Base-by-base conservation (phyloP, 2,113 vertebrate genomes). In the Phodopus roborovskii region DNA sequence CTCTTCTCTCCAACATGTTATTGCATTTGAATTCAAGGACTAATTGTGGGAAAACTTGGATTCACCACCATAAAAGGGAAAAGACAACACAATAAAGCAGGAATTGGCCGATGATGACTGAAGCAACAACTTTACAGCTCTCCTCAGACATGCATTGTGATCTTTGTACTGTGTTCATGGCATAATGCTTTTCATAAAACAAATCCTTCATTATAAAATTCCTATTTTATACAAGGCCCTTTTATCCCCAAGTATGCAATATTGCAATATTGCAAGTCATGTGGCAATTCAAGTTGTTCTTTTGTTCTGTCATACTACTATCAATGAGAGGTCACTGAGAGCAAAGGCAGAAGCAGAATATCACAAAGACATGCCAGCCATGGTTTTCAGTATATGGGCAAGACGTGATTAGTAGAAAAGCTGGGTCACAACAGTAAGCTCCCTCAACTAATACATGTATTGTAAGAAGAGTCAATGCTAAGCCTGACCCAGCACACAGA, bases 1-100 rank as follows among this genome's bases (percentile, higher is more conserved):
- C 7, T 87, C 3, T 97, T 97, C 17, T 93, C 58, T 62, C 88
- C 24, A 91, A 98, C 98, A 98, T 98, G 96, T 98, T 98, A 98
- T 98, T 98, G 95, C 98, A 98, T 98, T 97, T 98, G 95, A 98
- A 96, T 92, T 98, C 98, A 98, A 98, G 97, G 97, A 97, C 98
- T 98, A 97, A 97, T 98, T 98, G 98, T 98, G 98, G 98, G 98
- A 97, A 98, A 98, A 98, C 97, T 92, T 97, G 94, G 96, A 97
- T 97, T 97, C 98, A 97, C 97, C 95, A 97, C 91, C 95, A 98
- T 99, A 99, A 99, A 98, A 98, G 98, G 86, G 98, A 98, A 99
- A 98, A 98, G 93, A 98, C 98, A 98, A 98, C 98, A 98, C 94
- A 98, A 98, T 98, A 98, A 99, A 99, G 92, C 95, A 97, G 97